Conservation (phyloP, 2,797 vertebrate genomes). For the Esox lucius region DNA sequence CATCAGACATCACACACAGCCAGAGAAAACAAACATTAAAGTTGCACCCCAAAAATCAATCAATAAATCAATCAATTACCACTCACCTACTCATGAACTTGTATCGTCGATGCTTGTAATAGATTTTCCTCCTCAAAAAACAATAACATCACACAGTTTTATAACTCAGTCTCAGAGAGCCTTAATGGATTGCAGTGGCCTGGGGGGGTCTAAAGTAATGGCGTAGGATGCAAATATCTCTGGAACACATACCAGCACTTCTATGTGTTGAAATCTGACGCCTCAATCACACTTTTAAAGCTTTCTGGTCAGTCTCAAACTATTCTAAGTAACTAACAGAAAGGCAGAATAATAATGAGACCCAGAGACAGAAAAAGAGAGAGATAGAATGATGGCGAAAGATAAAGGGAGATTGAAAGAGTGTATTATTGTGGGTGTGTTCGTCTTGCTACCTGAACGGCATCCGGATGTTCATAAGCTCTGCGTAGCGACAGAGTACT, state of each 20-base stretch:
- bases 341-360: neutral
- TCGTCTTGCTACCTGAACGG: constrained; percentile 83
- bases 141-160: constrained; percentile 72
- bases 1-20: neutral
- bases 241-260: neutral
- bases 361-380: neutral
- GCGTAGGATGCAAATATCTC: neutral
- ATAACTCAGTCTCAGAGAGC: constrained; percentile 71
- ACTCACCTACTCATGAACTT: constrained; percentile 94
- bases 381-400: neutral
- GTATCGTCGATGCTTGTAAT: constrained; percentile 89
- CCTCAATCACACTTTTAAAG: neutral
- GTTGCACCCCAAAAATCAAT: neutral
- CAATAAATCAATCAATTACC: neutral
- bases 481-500: constrained; percentile 91
- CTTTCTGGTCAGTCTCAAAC: neutral
- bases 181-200: neutral
- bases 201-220: neutral
- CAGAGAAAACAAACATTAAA: neutral
- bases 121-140: constrained; percentile 94
- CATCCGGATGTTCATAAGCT: constrained; percentile 96
- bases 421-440: neutral
- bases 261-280: neutral
- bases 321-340: neutral
- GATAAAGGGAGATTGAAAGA: neutral